phyloP scores from a whole-genome alignment of 2,113 vertebrate genomes.

The Nicator chloris region DNA sequence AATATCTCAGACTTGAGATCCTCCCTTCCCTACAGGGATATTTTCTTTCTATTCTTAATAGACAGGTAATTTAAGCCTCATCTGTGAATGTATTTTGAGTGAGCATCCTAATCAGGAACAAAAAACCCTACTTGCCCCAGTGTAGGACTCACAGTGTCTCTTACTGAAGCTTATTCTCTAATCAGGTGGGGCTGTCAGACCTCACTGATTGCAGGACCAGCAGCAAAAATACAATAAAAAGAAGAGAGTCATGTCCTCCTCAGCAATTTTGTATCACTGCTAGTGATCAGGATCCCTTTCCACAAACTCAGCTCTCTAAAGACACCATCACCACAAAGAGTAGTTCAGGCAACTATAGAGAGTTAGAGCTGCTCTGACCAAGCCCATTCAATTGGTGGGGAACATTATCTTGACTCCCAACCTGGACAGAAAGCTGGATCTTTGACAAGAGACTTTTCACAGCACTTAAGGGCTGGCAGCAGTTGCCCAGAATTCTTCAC shows the following conservation, averaged over 20 bases:
- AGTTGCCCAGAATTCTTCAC: conserved; percentile 28
- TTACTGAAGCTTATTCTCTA: neutral
- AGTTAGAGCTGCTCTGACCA: neutral
- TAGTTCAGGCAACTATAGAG: neutral
- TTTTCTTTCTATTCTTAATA: neutral
- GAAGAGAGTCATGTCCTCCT: neutral
- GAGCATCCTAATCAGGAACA: neutral
- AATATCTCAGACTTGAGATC: neutral
- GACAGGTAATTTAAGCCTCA: neutral
- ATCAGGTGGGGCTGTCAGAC: neutral
- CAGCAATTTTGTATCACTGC: neutral
- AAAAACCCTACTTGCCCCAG: neutral
- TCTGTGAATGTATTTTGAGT: neutral
- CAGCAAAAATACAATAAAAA: neutral
- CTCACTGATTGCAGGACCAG: neutral
- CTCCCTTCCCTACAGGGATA: neutral
- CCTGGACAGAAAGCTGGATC: neutral
- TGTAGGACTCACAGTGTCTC: neutral
- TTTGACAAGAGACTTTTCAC: conserved; percentile 38
- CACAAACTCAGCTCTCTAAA: neutral
- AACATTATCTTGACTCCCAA: neutral
- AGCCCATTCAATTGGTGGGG: neutral
- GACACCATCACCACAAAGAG: neutral
- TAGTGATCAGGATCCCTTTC: neutral
- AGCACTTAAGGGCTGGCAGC: conserved; percentile 23